phyloP scores from a whole-genome alignment of 2,797 vertebrate genomes.

The Discoglossus pictus region DNA sequence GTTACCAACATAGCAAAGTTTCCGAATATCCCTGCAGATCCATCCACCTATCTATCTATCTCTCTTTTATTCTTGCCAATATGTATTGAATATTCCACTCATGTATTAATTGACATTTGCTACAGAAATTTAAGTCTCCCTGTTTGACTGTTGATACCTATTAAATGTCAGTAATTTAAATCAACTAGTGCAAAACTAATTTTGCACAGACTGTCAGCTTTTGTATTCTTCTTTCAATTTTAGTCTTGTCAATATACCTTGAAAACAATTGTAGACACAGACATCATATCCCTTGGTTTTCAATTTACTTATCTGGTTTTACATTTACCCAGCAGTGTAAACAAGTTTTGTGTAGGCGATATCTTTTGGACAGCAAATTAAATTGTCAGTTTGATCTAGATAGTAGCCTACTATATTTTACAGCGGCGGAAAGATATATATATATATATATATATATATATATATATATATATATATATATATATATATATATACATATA shows the following conservation, averaged over 20 bases:
- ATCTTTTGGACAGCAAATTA: conserved; percentile 35
- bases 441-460: no score
- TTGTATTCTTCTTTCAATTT: conserved; percentile 43
- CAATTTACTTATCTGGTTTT: conserved; percentile 28
- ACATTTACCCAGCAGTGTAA: conserved; percentile 39
- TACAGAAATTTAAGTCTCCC: conserved; percentile 40
- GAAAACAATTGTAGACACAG: conserved; percentile 31
- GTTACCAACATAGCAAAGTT: no score
- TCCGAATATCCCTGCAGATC: no score
- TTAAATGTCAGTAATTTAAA: conserved; percentile 50
- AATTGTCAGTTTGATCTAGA: conserved; percentile 29
- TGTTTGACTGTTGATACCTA: conserved; percentile 44
- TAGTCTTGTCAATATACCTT: conserved; percentile 46
- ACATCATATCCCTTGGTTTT: conserved; percentile 36
- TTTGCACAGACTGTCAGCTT: conserved; percentile 46
- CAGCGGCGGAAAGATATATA: no score
- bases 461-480: no score
- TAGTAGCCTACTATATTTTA: conserved; percentile 16
- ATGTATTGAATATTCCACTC: no score
- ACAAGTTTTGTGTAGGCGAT: conserved; percentile 26
- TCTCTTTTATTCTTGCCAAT: no score
- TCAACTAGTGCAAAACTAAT: conserved; percentile 46
- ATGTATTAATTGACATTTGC: conserved; percentile 50
- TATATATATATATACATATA: no score
- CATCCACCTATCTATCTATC: no score